Percentiles rank a stretch among this genome's conserved stretches.
Evolutionary conservation across 1,140 invertebrate genomes (phyloP).

Genomic region (Drosophila mauritiana): DNA sequence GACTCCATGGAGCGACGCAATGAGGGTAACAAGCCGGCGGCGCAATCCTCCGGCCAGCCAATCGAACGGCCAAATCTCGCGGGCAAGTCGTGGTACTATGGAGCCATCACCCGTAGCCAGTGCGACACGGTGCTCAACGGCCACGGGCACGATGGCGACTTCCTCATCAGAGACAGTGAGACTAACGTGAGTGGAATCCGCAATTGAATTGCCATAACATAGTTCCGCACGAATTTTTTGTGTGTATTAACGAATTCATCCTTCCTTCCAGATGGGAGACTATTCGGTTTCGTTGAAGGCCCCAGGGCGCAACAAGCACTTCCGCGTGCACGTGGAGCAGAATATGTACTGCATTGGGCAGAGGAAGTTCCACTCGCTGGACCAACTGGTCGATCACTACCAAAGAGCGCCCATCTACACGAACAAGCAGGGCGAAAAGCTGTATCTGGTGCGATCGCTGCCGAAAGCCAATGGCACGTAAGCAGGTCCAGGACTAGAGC

Average conservation of each 20-base stretch:
- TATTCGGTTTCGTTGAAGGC: slow-evolving; percentile 99
- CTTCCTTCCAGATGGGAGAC: slow-evolving; percentile 94
- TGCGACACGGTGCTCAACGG: slow-evolving; percentile 97
- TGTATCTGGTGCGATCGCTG: slow-evolving; percentile 95
- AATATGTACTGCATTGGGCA: slow-evolving; percentile 98
- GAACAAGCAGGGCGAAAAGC: slow-evolving; percentile 96
- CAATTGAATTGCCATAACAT: background rate
- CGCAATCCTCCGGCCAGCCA: slow-evolving; percentile 68
- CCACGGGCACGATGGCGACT: slow-evolving; percentile 98
- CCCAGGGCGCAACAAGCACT: slow-evolving; percentile 98
- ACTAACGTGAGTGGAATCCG: slow-evolving; percentile 93
- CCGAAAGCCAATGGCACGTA: slow-evolving; percentile 88
- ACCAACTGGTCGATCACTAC: slow-evolving; percentile 99
- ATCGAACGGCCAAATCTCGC: slow-evolving; percentile 89
- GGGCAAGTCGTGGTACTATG: slow-evolving; percentile 98
- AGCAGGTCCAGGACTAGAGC: slow-evolving; percentile 24
- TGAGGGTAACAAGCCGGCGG: slow-evolving; percentile 72
- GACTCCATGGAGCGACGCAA: slow-evolving; percentile 84
- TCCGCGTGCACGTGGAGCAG: slow-evolving; percentile 98
- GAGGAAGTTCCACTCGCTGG: slow-evolving; percentile 97
- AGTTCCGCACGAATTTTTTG: background rate
- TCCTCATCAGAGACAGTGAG: slow-evolving; percentile 99
- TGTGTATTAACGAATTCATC: background rate
- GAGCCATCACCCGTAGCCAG: slow-evolving; percentile 96
- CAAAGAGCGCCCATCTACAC: slow-evolving; percentile 99